Percentiles rank a stretch among this genome's conserved stretches.
Evolutionary conservation across 2,888 invertebrate species (phyloP).

Genomic region (Tholera decimalis): DNA sequence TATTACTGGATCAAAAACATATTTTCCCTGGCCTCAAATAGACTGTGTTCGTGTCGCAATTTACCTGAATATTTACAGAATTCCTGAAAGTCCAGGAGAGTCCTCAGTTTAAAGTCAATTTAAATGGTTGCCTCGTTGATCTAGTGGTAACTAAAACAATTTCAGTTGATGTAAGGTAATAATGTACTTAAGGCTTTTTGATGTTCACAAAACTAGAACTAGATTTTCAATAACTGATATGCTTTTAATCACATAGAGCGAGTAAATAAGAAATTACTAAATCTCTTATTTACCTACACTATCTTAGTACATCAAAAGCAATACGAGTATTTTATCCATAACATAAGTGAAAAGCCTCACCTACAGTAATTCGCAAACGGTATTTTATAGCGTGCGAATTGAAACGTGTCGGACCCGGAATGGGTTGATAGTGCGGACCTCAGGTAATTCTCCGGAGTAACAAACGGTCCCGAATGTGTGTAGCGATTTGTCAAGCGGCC

Average conservation of each 20-base stretch:
- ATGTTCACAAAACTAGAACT: slow-evolving; percentile 6
- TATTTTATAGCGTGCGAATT: slow-evolving; percentile 57
- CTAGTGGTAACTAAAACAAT: slow-evolving; percentile 31
- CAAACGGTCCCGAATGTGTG: slow-evolving; percentile 61
- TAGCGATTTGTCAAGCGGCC: slow-evolving; percentile 64
- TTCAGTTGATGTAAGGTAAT: slow-evolving; percentile 32
- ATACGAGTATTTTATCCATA: slow-evolving; percentile 12
- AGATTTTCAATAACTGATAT: slow-evolving; percentile 15
- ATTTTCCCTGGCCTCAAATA: slow-evolving; percentile 12
- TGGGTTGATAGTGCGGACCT: slow-evolving; percentile 49
- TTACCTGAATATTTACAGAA: slow-evolving; percentile 35
- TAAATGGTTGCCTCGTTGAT: slow-evolving; percentile 17
- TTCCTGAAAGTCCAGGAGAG: slow-evolving; percentile 7
- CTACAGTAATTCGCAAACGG: slow-evolving; percentile 42
- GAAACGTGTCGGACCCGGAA: slow-evolving; percentile 60
- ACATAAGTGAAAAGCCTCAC: slow-evolving; percentile 15
- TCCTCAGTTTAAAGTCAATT: not conserved
- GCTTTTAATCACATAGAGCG: slow-evolving; percentile 13
- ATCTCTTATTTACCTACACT: no score
- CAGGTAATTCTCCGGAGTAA: slow-evolving; percentile 60
- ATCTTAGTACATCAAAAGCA: slow-evolving; percentile 22
- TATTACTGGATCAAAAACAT: slow-evolving; percentile 7
- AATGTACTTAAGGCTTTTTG: slow-evolving; percentile 25
- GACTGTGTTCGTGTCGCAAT: slow-evolving; percentile 1
- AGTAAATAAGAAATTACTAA: slow-evolving; percentile 6